Percentiles rank a stretch among this genome's conserved stretches.
These are phyloP conservation scores for Circaetus gallicus DNA, from an alignment of 2,113 vertebrate genomes.

Conservation along the genomic window DNA sequence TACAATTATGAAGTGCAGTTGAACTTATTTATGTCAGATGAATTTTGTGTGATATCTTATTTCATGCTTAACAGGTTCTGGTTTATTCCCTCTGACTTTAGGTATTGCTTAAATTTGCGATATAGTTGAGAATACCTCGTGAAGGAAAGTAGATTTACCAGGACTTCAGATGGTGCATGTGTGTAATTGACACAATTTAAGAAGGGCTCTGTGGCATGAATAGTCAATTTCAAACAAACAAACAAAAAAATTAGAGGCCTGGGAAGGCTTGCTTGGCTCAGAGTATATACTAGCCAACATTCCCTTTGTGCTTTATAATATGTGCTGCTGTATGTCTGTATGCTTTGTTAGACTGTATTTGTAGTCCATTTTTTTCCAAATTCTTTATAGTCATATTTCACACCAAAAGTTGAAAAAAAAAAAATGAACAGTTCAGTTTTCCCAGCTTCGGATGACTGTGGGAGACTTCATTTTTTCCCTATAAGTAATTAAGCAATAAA, in stretches of 20 bases:
- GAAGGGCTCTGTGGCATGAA: background rate
- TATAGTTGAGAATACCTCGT: background rate
- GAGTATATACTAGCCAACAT: background rate
- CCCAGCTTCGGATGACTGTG: background rate
- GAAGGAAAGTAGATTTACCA: background rate
- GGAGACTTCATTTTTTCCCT: conserved; percentile 7
- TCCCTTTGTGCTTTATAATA: background rate
- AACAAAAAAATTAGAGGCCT: background rate
- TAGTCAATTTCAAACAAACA: background rate
- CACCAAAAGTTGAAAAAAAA: background rate
- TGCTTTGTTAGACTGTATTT: background rate
- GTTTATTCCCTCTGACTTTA: background rate
- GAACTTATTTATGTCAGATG: background rate
- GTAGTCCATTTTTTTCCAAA: background rate
- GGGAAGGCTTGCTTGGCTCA: background rate
- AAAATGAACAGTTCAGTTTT: background rate
- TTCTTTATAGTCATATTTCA: background rate
- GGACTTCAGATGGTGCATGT: background rate
- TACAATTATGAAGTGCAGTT: background rate
- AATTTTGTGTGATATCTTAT: background rate
- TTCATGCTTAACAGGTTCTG: background rate
- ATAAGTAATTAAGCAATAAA: conserved; percentile 57
- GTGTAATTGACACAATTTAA: background rate
- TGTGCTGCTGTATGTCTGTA: background rate
- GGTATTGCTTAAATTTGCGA: background rate